Percentiles rank a stretch among this genome's conserved stretches.
Evolutionary conservation across 35 echinoderm and acorn worm species (phyloP).

Genomic region (Stichopus chloronotus): DNA sequence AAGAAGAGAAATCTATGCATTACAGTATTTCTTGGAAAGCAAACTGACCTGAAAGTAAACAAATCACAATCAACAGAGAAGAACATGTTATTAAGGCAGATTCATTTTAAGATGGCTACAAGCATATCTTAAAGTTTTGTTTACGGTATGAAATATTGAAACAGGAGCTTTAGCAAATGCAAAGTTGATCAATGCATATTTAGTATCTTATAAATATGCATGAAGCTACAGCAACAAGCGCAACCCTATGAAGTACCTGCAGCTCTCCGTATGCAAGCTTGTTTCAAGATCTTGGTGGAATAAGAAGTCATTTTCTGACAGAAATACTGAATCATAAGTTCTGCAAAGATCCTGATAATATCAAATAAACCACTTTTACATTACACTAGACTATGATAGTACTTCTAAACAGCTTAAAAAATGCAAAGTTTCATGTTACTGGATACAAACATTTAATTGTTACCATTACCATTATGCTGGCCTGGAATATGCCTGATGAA

Average conservation of each 20-base stretch:
- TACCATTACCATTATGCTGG: no score
- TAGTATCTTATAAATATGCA: neutral
- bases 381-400: no score
- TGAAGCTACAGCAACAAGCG: neutral
- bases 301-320: no score
- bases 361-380: no score
- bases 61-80: neutral
- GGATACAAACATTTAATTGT: no score
- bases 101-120: neutral
- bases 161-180: neutral
- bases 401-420: no score
- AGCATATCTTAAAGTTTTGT: neutral
- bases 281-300: no score
- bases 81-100: neutral
- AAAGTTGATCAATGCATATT: neutral
- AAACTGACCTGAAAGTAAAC: neutral
- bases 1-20: neutral
- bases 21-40: neutral
- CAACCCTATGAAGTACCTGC: neutral
- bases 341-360: no score
- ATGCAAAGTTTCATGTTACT: no score
- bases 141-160: constrained; percentile 12
- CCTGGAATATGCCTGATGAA: no score
- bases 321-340: no score
- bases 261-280: no score